Base-by-base conservation (phyloP, 1,140 invertebrate species). In the Stegodyphus dumicola region DNA sequence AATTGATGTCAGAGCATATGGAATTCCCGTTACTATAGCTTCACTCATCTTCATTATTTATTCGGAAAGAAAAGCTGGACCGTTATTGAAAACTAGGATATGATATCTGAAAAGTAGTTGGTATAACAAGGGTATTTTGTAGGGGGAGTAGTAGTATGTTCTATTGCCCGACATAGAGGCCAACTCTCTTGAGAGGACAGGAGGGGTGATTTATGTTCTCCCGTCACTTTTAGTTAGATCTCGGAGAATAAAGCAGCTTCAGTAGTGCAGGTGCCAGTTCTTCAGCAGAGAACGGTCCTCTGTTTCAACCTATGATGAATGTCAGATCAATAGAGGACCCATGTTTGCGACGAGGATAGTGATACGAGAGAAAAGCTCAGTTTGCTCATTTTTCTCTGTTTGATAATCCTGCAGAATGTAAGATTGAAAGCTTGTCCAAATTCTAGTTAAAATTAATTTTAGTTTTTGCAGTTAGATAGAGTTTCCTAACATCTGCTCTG, bases 201-300 rank as follows among this genome's bases (percentile, higher is more conserved):
- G 69, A 73, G 48, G 6, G 7, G 33, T 81, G 78, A 81, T 81
- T 81, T 81, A 81, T 81, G 48, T 48, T 6, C 78, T 9, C 11
- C 33, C 69, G 78, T 81, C 78, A 81, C 69, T 81, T 81, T 81
- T 71, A 81, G 78, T 81, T 81, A 81, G 78, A 81, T 81, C 78
- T 81, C 78, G 33, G 67, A 56, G 78, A 81, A 81, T 81, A 81
- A 81, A 81, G 78, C 78, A 81, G 78, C 78, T 78, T 54, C 52
- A 78, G 77, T 67, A 81, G 69, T 81, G 78, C 77, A 79, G 77
- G 77, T 79, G 77, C 76, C 33, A 48, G 76, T 52, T 70, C 66
- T 79, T 70, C 66, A 70, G 67, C 60, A 49, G 9, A 73, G 69
- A 69, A 81, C 78, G 33, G 77, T 81, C 78, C 78, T 81, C 67